phyloP scores from a whole-genome alignment of 2,888 invertebrate genomes.

The Neria commutata region DNA sequence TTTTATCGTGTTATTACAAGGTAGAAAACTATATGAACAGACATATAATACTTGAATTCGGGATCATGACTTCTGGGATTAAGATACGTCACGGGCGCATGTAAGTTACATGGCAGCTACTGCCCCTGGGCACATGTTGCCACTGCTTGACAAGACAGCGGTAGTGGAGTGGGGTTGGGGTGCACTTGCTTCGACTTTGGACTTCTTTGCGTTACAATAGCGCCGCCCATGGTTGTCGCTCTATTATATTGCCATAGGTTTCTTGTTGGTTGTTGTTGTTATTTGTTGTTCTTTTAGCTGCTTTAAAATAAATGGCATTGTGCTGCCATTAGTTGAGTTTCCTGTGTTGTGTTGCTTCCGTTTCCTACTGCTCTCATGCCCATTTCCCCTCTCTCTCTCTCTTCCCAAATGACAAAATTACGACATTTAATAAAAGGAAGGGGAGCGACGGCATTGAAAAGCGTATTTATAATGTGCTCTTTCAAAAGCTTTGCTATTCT shows the following conservation, averaged over 20 bases:
- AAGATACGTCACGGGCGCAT: too few relatives aligned
- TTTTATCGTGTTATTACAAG: too few relatives aligned
- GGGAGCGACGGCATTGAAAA: not conserved
- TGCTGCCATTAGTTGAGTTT: constrained; percentile 53
- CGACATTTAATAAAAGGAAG: not conserved
- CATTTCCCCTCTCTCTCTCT: not conserved
- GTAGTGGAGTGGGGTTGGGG: not conserved
- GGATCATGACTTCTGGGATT: too few relatives aligned
- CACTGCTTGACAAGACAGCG: not conserved
- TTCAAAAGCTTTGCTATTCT: too few relatives aligned
- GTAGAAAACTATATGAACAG: too few relatives aligned
- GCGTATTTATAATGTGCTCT: not conserved
- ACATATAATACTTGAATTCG: too few relatives aligned
- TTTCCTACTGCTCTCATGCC: constrained; percentile 14
- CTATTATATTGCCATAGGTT: too few relatives aligned
- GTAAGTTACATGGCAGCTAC: too few relatives aligned
- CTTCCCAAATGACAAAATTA: not conserved
- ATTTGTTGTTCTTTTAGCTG: constrained; percentile 30
- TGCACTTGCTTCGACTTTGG: too few relatives aligned
- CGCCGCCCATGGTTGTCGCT: not conserved
- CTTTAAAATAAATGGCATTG: constrained; percentile 50
- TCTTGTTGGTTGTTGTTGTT: constrained; percentile 27
- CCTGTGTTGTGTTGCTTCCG: constrained; percentile 43
- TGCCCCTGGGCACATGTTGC: too few relatives aligned
- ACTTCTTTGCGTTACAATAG: not conserved